Percentiles rank a stretch among this genome's conserved stretches.
Conservation (phyloP, 2,113 vertebrate genomes). For the Dasypus novemcinctus region DNA sequence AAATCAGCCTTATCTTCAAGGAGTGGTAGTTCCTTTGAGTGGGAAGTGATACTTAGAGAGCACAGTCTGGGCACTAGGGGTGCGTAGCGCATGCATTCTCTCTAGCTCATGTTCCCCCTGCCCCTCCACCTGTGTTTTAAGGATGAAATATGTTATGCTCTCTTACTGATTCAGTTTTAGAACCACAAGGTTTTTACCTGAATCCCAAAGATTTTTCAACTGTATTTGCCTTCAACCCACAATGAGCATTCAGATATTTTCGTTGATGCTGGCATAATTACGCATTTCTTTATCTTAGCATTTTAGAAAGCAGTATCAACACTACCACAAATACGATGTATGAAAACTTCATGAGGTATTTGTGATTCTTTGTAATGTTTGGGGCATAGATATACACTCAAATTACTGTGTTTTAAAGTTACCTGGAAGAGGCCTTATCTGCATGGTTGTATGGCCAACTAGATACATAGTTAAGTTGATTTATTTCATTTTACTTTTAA, state of each 20-base stretch:
- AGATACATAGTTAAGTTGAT: background rate
- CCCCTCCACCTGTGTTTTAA: background rate
- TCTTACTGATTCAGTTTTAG: background rate
- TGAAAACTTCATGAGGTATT: background rate
- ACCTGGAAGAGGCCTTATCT: background rate
- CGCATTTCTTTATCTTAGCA: background rate
- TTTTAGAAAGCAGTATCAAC: background rate
- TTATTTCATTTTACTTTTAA: background rate
- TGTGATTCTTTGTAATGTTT: background rate
- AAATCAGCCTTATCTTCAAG: background rate
- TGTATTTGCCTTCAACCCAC: background rate
- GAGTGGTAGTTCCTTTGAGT: background rate
- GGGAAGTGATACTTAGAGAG: background rate
- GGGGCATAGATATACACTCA: background rate
- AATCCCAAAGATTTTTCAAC: background rate
- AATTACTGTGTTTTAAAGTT: too few species aligned
- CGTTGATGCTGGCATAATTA: rapidly evolving
- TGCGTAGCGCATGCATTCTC: background rate
- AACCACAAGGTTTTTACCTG: background rate
- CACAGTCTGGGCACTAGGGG: background rate
- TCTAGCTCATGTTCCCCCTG: too few species aligned
- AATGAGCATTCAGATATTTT: too few species aligned
- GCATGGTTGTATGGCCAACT: background rate
- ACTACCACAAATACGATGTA: rapidly evolving
- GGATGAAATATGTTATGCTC: background rate